phyloP scores from a whole-genome alignment of 1,140 invertebrate species.

The Tetramorium alpestre region DNA sequence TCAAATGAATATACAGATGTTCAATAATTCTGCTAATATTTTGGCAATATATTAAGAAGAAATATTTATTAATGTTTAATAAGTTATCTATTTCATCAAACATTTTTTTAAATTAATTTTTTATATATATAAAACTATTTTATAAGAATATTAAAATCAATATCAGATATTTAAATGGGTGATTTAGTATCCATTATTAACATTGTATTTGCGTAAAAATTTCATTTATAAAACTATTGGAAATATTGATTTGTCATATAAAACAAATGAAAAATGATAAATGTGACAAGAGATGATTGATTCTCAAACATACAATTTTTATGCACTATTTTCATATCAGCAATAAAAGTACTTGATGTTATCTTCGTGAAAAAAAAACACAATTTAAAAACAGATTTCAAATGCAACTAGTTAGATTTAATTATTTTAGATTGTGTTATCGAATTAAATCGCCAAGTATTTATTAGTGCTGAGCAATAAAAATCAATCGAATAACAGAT shows the following conservation, averaged over 20 bases:
- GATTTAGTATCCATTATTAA: background rate
- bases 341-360: background rate
- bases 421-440: background rate
- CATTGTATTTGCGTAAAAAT: background rate
- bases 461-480: background rate
- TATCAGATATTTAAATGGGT: slow-evolving; percentile 4
- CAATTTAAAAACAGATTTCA: background rate
- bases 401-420: background rate
- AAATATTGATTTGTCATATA: background rate
- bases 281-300: background rate
- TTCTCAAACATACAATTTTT: background rate
- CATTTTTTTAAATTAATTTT: background rate
- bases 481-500: background rate
- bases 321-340: background rate
- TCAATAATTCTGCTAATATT: background rate
- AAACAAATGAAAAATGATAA: background rate
- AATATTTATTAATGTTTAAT: background rate
- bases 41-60: background rate
- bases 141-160: background rate
- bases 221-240: background rate
- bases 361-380: background rate
- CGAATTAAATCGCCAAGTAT: background rate
- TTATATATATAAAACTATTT: background rate
- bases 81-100: background rate
- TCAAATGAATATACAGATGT: background rate